Evolutionary conservation across 2,113 vertebrate species (phyloP).

Genomic region (Saimiri boliviensis): DNA sequence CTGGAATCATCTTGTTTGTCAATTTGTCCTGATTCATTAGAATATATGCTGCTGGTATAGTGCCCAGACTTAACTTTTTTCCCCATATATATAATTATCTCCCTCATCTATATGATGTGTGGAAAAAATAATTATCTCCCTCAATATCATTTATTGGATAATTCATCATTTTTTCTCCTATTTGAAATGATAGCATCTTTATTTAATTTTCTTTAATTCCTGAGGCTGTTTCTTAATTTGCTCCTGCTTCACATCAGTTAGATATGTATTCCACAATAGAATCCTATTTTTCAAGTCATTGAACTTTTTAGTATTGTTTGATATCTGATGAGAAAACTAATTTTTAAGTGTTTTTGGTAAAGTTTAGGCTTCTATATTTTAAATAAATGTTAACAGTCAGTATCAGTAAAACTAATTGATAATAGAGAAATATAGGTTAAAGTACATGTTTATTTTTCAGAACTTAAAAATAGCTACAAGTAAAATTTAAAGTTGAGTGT

Average conservation of each 20-base stretch:
- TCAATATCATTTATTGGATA: conserved; percentile 43
- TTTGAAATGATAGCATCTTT: not conserved
- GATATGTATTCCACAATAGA: conserved; percentile 8
- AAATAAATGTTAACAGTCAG: conserved; percentile 2
- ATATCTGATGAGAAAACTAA: not conserved
- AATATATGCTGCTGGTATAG: not conserved
- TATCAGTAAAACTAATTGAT: not conserved
- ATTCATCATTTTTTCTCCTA: conserved; percentile 32
- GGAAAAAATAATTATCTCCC: not conserved
- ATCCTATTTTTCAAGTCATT: conserved; percentile 3
- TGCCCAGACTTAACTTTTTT: not conserved
- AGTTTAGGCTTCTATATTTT: not conserved
- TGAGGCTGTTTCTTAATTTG: conserved; percentile 28
- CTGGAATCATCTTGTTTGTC: not conserved
- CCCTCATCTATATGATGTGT: no score
- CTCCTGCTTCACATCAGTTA: not conserved
- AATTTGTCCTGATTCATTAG: not conserved
- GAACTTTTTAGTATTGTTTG: conserved; percentile 25
- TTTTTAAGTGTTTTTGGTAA: not conserved
- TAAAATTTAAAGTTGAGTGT: not conserved
- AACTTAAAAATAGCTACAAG: not conserved
- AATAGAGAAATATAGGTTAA: not conserved
- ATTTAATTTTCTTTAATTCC: conserved; percentile 39
- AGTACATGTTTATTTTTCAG: not conserved
- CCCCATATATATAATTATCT: conserved; percentile 7